Evolutionary conservation across 2,113 vertebrate genomes (phyloP).

Genomic region (Cynocephalus volans): DNA sequence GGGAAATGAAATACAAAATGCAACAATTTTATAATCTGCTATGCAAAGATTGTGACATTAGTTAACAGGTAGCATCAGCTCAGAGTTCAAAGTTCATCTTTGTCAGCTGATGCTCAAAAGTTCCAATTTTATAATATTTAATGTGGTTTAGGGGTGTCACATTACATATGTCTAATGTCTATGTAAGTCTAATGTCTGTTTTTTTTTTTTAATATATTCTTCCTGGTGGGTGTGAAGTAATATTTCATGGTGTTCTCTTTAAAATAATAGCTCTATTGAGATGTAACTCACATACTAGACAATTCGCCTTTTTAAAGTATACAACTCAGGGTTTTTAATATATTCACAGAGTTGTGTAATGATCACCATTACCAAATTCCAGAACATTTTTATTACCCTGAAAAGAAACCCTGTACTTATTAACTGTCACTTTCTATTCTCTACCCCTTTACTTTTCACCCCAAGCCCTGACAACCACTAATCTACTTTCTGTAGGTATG

Average conservation of each 20-base stretch:
- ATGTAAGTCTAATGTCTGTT: background rate
- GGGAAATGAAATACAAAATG: slow-evolving; percentile 43
- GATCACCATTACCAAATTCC: background rate
- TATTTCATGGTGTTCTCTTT: background rate
- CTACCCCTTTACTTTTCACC: background rate
- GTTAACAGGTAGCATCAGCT: background rate
- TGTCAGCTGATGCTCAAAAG: background rate
- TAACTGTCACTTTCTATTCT: background rate
- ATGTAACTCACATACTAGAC: background rate
- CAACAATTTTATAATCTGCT: background rate
- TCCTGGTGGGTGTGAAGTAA: background rate
- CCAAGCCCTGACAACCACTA: background rate
- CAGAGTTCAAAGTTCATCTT: background rate
- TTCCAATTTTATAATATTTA: background rate
- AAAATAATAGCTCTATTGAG: background rate
- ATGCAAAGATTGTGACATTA: background rate
- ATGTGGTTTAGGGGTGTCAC: background rate
- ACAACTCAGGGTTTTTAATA: background rate
- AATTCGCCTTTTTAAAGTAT: background rate
- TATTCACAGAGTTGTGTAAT: background rate
- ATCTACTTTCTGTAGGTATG: background rate
- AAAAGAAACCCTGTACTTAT: background rate
- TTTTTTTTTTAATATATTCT: background rate
- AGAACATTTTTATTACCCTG: background rate
- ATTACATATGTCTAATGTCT: background rate